phyloP scores from a whole-genome alignment of 2,888 invertebrate species.

The Galerucella nymphaeae region DNA sequence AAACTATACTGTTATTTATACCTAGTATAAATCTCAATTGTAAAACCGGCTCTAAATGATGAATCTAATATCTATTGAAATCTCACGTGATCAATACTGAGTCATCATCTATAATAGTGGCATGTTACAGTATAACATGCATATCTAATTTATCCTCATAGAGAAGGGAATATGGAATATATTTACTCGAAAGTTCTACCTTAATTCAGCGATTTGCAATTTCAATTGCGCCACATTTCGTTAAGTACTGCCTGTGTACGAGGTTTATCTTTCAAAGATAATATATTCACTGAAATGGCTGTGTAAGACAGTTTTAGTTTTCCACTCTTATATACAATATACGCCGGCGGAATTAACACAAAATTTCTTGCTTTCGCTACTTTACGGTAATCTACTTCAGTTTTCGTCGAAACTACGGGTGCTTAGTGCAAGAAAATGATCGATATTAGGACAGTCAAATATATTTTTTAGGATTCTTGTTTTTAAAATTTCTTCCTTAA shows the following conservation, averaged over 20 bases:
- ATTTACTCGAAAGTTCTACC: constrained; percentile 39
- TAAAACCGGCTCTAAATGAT: too few relatives aligned
- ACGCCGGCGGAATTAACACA: constrained; percentile 23
- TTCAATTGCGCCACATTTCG: constrained; percentile 53
- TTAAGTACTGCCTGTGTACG: constrained; percentile 51
- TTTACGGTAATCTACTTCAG: constrained; percentile 20
- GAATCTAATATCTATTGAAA: constrained; percentile 8
- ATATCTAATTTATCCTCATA: constrained; percentile 36
- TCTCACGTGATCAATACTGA: not conserved
- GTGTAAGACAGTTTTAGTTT: constrained; percentile 30
- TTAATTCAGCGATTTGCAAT: constrained; percentile 55
- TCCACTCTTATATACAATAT: constrained; percentile 25
- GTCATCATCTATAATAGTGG: not conserved
- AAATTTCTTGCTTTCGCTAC: constrained; percentile 26
- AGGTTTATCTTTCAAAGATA: constrained; percentile 47
- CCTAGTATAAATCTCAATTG: too few relatives aligned
- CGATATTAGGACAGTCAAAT: not conserved
- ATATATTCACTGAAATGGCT: constrained; percentile 39
- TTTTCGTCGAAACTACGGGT: not conserved
- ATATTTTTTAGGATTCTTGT: not conserved
- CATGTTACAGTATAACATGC: constrained; percentile 30
- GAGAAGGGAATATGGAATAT: constrained; percentile 31
- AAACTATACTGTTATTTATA: too few relatives aligned
- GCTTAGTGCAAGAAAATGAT: not conserved
- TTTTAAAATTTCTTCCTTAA: not conserved